Base-by-base conservation (phyloP, 1,140 invertebrate genomes). In the Drosophila mayri region DNA sequence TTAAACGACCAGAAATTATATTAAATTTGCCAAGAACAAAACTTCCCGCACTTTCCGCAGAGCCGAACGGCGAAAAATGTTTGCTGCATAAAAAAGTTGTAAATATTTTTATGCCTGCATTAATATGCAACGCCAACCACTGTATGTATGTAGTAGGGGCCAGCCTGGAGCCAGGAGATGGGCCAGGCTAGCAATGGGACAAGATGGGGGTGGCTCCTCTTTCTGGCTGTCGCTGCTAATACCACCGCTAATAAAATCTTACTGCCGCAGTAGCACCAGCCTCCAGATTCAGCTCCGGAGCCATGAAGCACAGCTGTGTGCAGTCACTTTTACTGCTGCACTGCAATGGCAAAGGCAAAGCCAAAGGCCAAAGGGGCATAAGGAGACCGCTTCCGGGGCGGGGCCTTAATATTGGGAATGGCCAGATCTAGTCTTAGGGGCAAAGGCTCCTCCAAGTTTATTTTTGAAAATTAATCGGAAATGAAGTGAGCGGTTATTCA, bases 161-260 rank as follows among this genome's bases (percentile, higher is more conserved):
- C 14, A 18, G 44, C 43, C 20, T 16, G 20, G 14, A 22, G 37
- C 12, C 52, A n/a, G 35, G 52, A 14, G 47, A 58, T 44, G 63
- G 57, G 30, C 55, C 30, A 35, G 16, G 16, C 41, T 54, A 40
- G 44, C 37, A 63, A 54, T 46, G 65, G 55, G 16, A 16, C 52
- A 50, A 20, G 20, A 46, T n/a, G 44, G 70, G 46, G 70, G 38
- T 25, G 46, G 35, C 54, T 58, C 20, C 54, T n/a, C 54, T 43
- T 57, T 41, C 62, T 67, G 54, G 70, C 71, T 72, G 85, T 78
- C 74, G 75, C 78, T 90, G 86, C 85, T 85, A 90, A 90, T 88
- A 90, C 85, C 85, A 84, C 77, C 86, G 85, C 85, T 90, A 90
- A 90, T 90, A 90, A 90, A 90, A 90, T 90, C 86, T 90, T 90